phyloP scores from a whole-genome alignment of 2,797 vertebrate species.

The Rhynchonycteris naso region DNA sequence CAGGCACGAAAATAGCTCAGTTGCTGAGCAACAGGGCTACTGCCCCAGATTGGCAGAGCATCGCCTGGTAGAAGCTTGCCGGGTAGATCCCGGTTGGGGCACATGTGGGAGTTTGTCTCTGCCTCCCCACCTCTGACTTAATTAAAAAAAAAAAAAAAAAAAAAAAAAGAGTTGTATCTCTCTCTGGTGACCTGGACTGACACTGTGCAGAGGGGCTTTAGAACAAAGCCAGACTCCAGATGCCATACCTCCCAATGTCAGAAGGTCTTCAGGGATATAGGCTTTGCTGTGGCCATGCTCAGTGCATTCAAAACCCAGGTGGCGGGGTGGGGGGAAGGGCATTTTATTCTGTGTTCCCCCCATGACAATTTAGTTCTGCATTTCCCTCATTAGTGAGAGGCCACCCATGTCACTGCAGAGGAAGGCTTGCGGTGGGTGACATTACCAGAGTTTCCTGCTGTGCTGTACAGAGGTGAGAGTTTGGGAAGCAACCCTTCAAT shows the following conservation, averaged over 20 bases:
- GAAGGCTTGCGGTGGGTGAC: slow-evolving; percentile 64
- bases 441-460: slow-evolving; percentile 68
- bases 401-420: slow-evolving; percentile 67
- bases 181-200: background rate
- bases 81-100: too few species aligned
- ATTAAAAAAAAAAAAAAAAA: too few species aligned
- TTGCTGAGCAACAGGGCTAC: too few species aligned
- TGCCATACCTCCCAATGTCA: slow-evolving; percentile 64
- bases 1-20: too few species aligned
- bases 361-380: slow-evolving; percentile 15
- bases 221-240: slow-evolving; percentile 12
- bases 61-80: too few species aligned
- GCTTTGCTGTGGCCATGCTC: slow-evolving; percentile 56
- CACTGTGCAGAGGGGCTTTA: slow-evolving; percentile 47
- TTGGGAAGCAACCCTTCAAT: slow-evolving; percentile 74
- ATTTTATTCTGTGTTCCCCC: slow-evolving; percentile 26
- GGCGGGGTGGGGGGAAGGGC: background rate
- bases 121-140: too few species aligned
- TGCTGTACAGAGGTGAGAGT: slow-evolving; percentile 67
- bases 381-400: slow-evolving; percentile 59
- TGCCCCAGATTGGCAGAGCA: too few species aligned
- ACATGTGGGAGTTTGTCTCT: too few species aligned
- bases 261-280: slow-evolving; percentile 37
- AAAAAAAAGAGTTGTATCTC: too few species aligned
- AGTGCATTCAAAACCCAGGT: slow-evolving; percentile 63